Base-by-base conservation (phyloP, 1,140 invertebrate species). In the Ephestia elutella region DNA sequence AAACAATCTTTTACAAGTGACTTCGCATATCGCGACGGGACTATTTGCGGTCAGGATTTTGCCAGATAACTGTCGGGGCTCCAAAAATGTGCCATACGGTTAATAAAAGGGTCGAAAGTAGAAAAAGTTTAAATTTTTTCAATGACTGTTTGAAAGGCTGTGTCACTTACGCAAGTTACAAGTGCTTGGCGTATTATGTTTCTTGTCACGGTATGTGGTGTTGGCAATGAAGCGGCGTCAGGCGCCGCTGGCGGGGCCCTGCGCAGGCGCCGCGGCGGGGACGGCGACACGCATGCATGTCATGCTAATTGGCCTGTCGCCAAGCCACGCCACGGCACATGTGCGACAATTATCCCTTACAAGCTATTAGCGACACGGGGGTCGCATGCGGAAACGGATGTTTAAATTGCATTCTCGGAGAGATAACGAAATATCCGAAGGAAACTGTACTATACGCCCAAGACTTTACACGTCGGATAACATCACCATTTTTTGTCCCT, bases 321-420 rank as follows among this genome's bases (percentile, higher is more conserved):
- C 82, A 81, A 64, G 62, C 68, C 59, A 55, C 54, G 58, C 57
- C 61, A 59, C 60, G 63, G 66, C 82, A 87, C 82, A 86, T 88
- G 85, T 86, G 83, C 75, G 60, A 82, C 85, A 86, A 87, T 85
- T 86, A 87, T 83, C 77, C 81, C 76, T 78, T 82, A 86, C 75
- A 75, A 74, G 71, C 82, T 86, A 86, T 86, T 83, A 85, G 73
- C 71, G 66, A 64, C 60, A 64, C 60, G 55, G 65, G 66, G 60
- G 65, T 68, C 83, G 78, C 75, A 76, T 86, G 75, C 83, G 85
- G 85, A 87, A 87, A 84, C 85, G 85, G 85, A 87, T 86, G 83
- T 87, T 85, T 80, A 80, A 86, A 85, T 85, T 78, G 80, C 82
- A 76, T 79, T 77, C 80, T 63, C 67, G 50, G 62, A 66, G 66